Base-by-base conservation (phyloP, 2,888 invertebrate genomes). In the Augiades crinisus region DNA sequence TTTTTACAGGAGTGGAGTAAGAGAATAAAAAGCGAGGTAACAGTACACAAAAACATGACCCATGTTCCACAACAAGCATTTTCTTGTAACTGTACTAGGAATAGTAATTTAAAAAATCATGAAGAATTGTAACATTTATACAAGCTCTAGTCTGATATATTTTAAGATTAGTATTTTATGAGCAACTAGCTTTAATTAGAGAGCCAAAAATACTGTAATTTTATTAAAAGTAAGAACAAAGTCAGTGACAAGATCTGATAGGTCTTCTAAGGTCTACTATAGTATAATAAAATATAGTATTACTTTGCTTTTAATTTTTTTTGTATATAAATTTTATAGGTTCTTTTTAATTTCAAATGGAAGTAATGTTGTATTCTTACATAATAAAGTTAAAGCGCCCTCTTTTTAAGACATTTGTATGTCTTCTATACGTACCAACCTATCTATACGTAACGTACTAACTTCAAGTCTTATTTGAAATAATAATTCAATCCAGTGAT, bases 1-100 rank as follows among this genome's bases (percentile, higher is more conserved):
- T 58, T 65, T 62, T 81, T 81, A 47, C 61, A 95, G 93, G 93
- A 95, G 88, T 96, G 95, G 93, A 94, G 93, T 70, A 93, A 92
- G 70, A 90, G 91, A 60, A 75, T 95, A 34, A 81, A 76, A 37
- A 93, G 91, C 61, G 59, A 75, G 50, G 67, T 81, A 1, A 62
- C 52, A 21, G 64, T 84, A 7, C 59, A 55, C 31, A 64, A 80
- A 49, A 75, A 64, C 13, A 89, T 88, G 88, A 78, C 77, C 2
- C 75, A 70, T 54, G 80, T 88, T n/a, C 75, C 79, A 13, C 88
- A 88, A 58, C 62, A 71, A 14, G 58, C 63, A 33, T 78, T 75
- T 57, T 57, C 66, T 21, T 87, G 84, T 59, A 64, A 73, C 30
- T 87, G 87, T 53, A 52, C 68, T 54, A 34, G 34, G 1, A 46